These are phyloP conservation scores for Apostichopus leukothele DNA, from an alignment of 53 echinoderm and acorn worm species.

Conservation along the genomic window DNA sequence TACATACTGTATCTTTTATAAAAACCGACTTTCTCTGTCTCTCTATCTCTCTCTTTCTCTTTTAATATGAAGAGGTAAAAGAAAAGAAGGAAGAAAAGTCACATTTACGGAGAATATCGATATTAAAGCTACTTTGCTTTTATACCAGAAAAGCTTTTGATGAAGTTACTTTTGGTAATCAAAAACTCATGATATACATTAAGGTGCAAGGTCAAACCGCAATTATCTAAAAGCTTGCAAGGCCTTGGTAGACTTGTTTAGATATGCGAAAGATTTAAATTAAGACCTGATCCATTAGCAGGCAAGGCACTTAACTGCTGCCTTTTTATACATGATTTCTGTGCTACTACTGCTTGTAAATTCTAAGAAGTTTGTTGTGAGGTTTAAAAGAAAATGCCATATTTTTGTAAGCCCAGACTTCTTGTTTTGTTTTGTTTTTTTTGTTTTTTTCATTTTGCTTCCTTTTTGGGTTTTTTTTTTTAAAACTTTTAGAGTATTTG, in stretches of 20 bases:
- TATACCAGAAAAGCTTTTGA: background rate
- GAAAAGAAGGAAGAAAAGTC: no score
- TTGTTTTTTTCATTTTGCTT: no score
- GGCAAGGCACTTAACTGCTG: background rate
- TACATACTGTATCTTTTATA: no score
- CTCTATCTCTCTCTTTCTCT: no score
- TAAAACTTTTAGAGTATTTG: no score
- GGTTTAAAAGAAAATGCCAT: conserved; percentile 17
- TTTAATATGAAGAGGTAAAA: no score
- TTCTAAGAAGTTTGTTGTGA: background rate
- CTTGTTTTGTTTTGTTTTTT: background rate
- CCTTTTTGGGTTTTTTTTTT: no score
- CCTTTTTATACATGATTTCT: background rate
- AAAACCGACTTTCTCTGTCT: no score
- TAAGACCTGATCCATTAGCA: conserved; percentile 26
- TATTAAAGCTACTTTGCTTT: no score
- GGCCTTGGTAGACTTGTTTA: conserved; percentile 32
- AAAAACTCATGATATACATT: conserved; percentile 39
- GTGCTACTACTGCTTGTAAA: background rate
- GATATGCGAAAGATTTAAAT: conserved; percentile 32
- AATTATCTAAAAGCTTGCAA: conserved; percentile 45
- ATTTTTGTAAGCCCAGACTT: conserved; percentile 15
- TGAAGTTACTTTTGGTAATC: conserved; percentile 24
- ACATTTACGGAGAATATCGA: no score
- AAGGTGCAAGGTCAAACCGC: conserved; percentile 40